Base-by-base conservation (phyloP, 1,140 invertebrate genomes). In the Odontomachus brunneus region DNA sequence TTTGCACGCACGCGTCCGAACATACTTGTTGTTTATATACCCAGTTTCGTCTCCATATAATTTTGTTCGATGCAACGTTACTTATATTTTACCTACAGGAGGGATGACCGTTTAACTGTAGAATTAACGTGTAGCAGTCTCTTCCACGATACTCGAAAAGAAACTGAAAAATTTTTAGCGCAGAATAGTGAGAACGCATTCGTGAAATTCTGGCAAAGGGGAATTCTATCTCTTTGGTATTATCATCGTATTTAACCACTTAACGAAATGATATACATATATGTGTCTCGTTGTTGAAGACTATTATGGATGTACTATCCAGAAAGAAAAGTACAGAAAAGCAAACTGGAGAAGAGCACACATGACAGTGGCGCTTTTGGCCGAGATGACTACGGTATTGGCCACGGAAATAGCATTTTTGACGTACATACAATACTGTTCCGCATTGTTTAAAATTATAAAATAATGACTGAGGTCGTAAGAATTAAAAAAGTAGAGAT, bases 381-480 rank as follows among this genome's bases (percentile, higher is more conserved):
- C 57, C 49, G 74, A 81, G 24, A 19, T 51, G 1, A 49, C 82
- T 48, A 65, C 60, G 3, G 1, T 83, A 22, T 0, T 83, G 26
- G 72, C 59, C 53, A 72, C 60, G 1, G 87, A 89, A 55, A 67
- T 53, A 12, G 59, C 83, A 15, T 67, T 12, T 15, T 1, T 26
- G 0, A n/a, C 15, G 11, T 65, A n/a, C n/a, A 2, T 81, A n/a
- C 73, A 83, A 33, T 85, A 89, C 29, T n/a, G n/a, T 29, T 81
- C 65, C 73, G 85, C 71, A 11, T 80, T 89, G 63, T 76, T 87
- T 9, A 33, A 44, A 26, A 84, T 89, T 22, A 48, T 84, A 14
- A 81, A 83, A 62, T 84, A 84, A 73, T 17, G 19, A 48, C 44
- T 2, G 17, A n/a, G 15, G 19, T 3, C 51, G 9, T 9, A 65